Evolutionary conservation across 37 sponge, comb jelly and placozoan species (phyloP), one percentile per base, ranked within the genome.

Genomic region (Geodia barretti): DNA sequence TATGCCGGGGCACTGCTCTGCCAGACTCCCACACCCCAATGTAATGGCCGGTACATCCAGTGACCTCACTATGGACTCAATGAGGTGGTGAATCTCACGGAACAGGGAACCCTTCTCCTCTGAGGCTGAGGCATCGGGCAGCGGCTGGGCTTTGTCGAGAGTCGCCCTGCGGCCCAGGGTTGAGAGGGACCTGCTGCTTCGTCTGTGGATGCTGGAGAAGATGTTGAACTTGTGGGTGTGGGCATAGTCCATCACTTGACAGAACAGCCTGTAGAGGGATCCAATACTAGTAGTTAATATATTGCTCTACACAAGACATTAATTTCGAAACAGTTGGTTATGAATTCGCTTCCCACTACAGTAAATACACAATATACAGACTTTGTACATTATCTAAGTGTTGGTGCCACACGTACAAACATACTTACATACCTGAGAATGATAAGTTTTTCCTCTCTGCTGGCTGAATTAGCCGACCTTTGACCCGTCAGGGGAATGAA

Each of bases 191-290:
- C 14, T 47, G 7, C 11, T 17, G 7, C 54, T 14, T 47, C 54
- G 54, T 14, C 54, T 47, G 54, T 47, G 54, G 7, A 66, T 38
- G 24, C 74, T 73, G 0, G 75, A 60, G 67, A 83, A 74, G 65
- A 83, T 41, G 7, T 19, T 42, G 32, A 32, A 58, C 66, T 63
- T 26, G 67, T 83, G 62, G 19, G 38, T 63, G 1, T 64, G 74
- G 14, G 83, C 73, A 62, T 64, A 83, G 21, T 83, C 83, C 42
- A 42, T 65, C 43, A 83, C 83, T 25, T 34, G 74, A 43, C 83
- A 83, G 59, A 67, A 83, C 73, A 81, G 0, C 1, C 82, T 81
- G 54, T 14, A 47, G 14, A 47, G 14, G 54, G 54, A 65, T 24
- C 7, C 8, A 26, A 65, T 24, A 20, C 5, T 2, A 32, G 35